phyloP scores from a whole-genome alignment of 2,888 invertebrate species.

The Epinotia brunnichana region DNA sequence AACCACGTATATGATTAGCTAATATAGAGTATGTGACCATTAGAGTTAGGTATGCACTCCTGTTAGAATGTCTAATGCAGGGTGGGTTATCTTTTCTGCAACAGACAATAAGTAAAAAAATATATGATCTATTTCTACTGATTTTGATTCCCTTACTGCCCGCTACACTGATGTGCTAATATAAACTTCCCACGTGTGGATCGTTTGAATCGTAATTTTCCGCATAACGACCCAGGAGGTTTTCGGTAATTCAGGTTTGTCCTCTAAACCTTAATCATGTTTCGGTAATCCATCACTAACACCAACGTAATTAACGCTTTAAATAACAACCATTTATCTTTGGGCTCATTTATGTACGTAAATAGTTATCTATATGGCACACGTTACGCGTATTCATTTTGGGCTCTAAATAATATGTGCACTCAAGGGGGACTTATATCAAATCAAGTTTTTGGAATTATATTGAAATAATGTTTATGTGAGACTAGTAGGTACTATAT shows the following conservation, averaged over 20 bases:
- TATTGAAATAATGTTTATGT: no score
- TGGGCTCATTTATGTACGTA: conserved; percentile 7
- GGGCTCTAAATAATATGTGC: not conserved
- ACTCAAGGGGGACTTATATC: not conserved
- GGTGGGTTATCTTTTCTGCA: no score
- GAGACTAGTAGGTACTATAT: no score
- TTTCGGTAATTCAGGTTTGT: conserved; percentile 19
- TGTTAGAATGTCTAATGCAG: not conserved
- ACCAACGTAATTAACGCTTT: conserved; percentile 25
- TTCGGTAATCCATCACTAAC: conserved; percentile 27
- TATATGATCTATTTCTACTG: no score
- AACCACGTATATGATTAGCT: no score
- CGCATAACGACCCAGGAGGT: conserved; percentile 47
- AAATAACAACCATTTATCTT: conserved; percentile 7
- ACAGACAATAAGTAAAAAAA: no score
- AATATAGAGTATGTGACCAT: no score
- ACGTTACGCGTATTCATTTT: not conserved
- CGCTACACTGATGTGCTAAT: conserved; percentile 1
- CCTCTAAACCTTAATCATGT: conserved; percentile 27
- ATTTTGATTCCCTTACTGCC: conserved; percentile 13
- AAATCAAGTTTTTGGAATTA: not conserved
- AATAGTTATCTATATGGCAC: not conserved
- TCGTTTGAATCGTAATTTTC: conserved; percentile 56
- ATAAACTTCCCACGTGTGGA: conserved; percentile 44
- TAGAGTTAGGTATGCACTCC: no score